Base-by-base conservation (phyloP, 2,797 vertebrate genomes). In the Cossypha niveicapilla region DNA sequence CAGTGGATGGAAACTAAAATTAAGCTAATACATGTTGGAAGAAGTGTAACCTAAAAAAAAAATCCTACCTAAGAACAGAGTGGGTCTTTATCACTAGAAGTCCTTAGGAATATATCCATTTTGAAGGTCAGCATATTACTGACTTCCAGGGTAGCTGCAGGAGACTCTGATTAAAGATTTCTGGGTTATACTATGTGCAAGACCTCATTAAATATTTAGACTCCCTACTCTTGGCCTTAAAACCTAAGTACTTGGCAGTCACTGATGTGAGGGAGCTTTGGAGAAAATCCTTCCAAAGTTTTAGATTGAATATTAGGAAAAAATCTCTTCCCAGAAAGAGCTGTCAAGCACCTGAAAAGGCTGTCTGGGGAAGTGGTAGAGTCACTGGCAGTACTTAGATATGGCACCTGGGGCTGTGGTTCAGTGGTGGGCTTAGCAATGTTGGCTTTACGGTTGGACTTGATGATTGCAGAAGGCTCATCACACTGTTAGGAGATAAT, bases 101-200 rank as follows among this genome's bases (percentile, higher is more conserved):
- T 47, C 39, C 24, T 75, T 11, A n/a, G 32, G 58, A 81, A 75
- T 32, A 39, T 15, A 58, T 22, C 25, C 14, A 3, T 85, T 89
- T 80, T 79, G 77, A 72, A 75, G 70, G 54, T 62, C 50, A 58
- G 47, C 23, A 37, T 9, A 16, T 76, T 10, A 34, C 37, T 42
- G 84, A 51, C 21, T 66, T 39, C 16, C 54, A 42, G 79, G 6
- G 57, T 23, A 65, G 61, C 74, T 84, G 74, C 23, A 78, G 60
- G 32, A 92, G 60, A 27, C 47, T 63, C 28, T 89, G 27, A 66
- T 74, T 81, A 68, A 86, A 51, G 57, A 76, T 70, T 88, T 75
- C 48, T 44, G 32, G 10, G 39, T 86, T 90, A 41, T 70, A 19
- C 17, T 35, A 9, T 51, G 35, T 62, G 37, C 32, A 48, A 72